Conservation (phyloP, 2,797 vertebrate species). For the Falco cherrug region DNA sequence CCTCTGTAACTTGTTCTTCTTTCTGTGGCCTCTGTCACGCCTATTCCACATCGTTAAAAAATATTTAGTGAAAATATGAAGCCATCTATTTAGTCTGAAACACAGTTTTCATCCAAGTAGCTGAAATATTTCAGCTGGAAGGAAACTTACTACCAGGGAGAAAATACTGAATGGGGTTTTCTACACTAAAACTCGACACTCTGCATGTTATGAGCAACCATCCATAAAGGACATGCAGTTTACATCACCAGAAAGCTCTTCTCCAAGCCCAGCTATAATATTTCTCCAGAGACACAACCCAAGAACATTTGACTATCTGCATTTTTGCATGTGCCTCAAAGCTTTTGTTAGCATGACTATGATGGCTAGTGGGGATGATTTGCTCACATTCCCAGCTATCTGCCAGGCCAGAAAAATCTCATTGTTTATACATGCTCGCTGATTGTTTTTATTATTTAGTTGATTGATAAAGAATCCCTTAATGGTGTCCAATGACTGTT, state of each 20-base stretch:
- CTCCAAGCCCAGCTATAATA: not conserved
- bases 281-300: not conserved
- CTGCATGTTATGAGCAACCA: not conserved
- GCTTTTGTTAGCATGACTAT: not conserved
- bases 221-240: not conserved
- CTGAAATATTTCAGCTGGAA: not conserved
- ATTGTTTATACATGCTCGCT: not conserved
- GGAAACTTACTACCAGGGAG: not conserved
- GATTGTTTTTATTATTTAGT: not conserved
- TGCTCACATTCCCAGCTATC: slow-evolving; percentile 21
- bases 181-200: not conserved
- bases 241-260: not conserved
- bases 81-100: not conserved
- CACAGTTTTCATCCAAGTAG: not conserved
- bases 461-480: not conserved
- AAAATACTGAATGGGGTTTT: not conserved
- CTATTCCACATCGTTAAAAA: not conserved
- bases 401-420: slow-evolving; percentile 7
- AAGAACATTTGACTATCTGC: not conserved
- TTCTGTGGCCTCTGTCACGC: not conserved
- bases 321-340: not conserved
- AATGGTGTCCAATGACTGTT: not conserved
- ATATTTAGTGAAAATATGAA: not conserved
- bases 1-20: not conserved
- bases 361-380: not conserved